Base-by-base conservation (phyloP, 2,888 invertebrate genomes). In the Sarcophaga variegata region DNA sequence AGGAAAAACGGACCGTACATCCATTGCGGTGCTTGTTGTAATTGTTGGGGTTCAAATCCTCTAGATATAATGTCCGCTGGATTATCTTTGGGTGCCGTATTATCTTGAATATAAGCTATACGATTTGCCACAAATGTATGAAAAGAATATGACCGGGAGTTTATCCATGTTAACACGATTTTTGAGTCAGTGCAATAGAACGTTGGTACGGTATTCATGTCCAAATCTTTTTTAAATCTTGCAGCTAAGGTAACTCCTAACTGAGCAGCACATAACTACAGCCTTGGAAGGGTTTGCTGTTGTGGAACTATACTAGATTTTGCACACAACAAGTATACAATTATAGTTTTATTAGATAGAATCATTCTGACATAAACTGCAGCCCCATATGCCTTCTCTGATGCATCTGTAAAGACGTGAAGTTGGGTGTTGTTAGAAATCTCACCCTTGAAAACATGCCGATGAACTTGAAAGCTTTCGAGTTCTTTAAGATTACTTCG, bases 111-210 rank as follows among this genome's bases (percentile, higher is more conserved):
- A 22, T 12, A 49, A 5, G 22, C 47, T 20, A 70, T 49, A 17
- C 17, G 20, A 22, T 70, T 70, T 14, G 22, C 22, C 14, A 70
- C 25, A 70, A 70, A 70, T 54, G 70, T 70, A 10, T 70, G 54
- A 25, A 49, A 70, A 14, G 22, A 49, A 11, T 49, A 49, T 47
- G 20, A 69, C n/a, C 22, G 49, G n/a, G 12, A 69, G 11, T 69
- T 17, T 22, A 70, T 49, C 49, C 49, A 70, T 49, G 49, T 49
- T 22, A 70, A 49, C 6, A 70, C 70, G 14, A 70, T 49, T 14
- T 70, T 54, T 54, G 69, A 49, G 3, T 69, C 20, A 69, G 69
- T 69, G 12, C 47, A 69, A 11, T 49, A 69, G 47, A 69, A 69
- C 22, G 47, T 22, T 47, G 49, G 69, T 49, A 20, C 37, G 8